These are phyloP conservation scores for Poecilia wingei DNA, from an alignment of 2,797 vertebrate species.

Conservation along the genomic window DNA sequence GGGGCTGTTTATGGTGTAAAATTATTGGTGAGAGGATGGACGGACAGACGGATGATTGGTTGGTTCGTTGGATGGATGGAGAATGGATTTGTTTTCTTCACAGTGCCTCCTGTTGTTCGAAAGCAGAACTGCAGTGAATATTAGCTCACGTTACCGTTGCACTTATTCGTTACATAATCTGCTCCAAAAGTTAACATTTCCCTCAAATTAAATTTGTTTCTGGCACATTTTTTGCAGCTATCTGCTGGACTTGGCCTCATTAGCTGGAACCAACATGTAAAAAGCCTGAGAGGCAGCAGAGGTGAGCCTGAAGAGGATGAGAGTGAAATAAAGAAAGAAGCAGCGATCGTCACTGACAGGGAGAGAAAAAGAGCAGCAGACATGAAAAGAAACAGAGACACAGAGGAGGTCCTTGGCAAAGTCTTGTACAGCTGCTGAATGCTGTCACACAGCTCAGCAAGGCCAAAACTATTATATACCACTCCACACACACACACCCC, in stretches of 20 bases:
- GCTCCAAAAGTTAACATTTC: neutral
- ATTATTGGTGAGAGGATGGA: neutral
- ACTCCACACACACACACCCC: neutral
- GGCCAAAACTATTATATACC: constrained; percentile 57
- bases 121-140: neutral
- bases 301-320: neutral
- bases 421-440: constrained; percentile 55
- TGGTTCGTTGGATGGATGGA: neutral
- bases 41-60: no score
- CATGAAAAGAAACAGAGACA: constrained; percentile 26
- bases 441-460: constrained; percentile 56
- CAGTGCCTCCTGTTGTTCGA: neutral
- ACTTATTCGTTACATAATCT: neutral
- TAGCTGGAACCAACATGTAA: neutral
- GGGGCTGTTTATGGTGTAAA: neutral
- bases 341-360: neutral
- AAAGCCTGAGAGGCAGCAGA: neutral
- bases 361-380: constrained; percentile 23
- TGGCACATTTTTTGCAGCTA: neutral
- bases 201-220: neutral
- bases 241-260: neutral
- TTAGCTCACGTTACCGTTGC: neutral
- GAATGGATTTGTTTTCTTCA: no score
- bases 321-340: neutral
- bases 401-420: constrained; percentile 41